phyloP scores from a whole-genome alignment of 2,888 invertebrate genomes.

The Dysmachus trigonus region DNA sequence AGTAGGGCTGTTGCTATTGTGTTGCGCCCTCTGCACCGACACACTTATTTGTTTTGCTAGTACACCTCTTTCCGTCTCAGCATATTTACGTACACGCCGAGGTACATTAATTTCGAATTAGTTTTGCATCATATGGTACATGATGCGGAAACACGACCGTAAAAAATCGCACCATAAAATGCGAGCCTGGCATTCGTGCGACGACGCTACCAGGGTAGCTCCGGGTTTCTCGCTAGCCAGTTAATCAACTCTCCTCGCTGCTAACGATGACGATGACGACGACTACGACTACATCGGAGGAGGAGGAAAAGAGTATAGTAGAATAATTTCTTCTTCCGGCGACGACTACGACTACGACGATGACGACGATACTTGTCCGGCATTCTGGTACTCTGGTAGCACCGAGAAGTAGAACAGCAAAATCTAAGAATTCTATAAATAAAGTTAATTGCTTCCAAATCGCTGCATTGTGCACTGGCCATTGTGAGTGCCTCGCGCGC shows the following conservation, averaged over 20 bases:
- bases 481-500: slow-evolving; percentile 26
- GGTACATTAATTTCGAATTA: slow-evolving; percentile 66
- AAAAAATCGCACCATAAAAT: slow-evolving; percentile 46
- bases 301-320: neutral
- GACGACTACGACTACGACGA: too few relatives aligned
- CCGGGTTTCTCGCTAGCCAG: neutral
- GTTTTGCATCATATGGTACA: slow-evolving; percentile 66
- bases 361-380: neutral
- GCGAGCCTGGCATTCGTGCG: slow-evolving; percentile 29
- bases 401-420: neutral
- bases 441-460: slow-evolving; percentile 50
- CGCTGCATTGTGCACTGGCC: slow-evolving; percentile 43
- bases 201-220: slow-evolving; percentile 8
- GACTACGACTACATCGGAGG: too few relatives aligned
- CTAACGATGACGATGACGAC: neutral
- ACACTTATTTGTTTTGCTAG: slow-evolving; percentile 40
- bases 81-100: slow-evolving; percentile 43
- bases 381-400: neutral
- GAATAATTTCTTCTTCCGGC: neutral
- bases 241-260: neutral
- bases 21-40: slow-evolving; percentile 22
- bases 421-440: slow-evolving; percentile 47
- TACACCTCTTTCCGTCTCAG: slow-evolving; percentile 10
- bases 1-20: slow-evolving; percentile 45
- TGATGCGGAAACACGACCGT: slow-evolving; percentile 61